phyloP scores from a whole-genome alignment of 2,113 vertebrate genomes.

The Setophaga coronata region DNA sequence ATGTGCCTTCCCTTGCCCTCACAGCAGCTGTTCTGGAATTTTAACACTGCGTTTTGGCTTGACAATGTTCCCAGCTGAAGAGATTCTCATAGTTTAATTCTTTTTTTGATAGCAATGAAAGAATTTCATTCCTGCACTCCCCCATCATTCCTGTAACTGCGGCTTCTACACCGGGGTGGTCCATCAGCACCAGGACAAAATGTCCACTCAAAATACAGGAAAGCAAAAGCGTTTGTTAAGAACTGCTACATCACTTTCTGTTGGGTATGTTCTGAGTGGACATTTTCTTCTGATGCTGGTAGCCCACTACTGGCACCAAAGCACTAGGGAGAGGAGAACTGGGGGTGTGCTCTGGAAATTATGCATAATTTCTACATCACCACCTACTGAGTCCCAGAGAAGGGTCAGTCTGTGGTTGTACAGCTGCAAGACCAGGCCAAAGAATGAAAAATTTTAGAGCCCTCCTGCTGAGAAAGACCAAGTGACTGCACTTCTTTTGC shows the following conservation, averaged over 20 bases:
- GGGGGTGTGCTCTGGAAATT: background rate
- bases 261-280: background rate
- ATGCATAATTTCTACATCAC: background rate
- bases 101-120: background rate
- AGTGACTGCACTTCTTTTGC: background rate
- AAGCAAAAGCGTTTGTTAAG: background rate
- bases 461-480: background rate
- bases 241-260: background rate
- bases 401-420: background rate
- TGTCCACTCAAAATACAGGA: background rate
- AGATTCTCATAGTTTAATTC: background rate
- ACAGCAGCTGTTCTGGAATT: background rate
- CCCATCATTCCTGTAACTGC: background rate
- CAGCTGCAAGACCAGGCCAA: background rate
- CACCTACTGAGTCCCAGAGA: background rate
- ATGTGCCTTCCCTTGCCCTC: background rate
- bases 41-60: slow-evolving; percentile 3
- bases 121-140: background rate
- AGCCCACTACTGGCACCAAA: accelerated
- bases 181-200: background rate
- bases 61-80: background rate
- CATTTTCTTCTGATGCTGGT: background rate
- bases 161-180: background rate
- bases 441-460: background rate
- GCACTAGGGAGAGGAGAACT: background rate